These are phyloP conservation scores for Laticauda laticaudata DNA, from an alignment of 2,113 vertebrate species.

Conservation along the genomic window DNA sequence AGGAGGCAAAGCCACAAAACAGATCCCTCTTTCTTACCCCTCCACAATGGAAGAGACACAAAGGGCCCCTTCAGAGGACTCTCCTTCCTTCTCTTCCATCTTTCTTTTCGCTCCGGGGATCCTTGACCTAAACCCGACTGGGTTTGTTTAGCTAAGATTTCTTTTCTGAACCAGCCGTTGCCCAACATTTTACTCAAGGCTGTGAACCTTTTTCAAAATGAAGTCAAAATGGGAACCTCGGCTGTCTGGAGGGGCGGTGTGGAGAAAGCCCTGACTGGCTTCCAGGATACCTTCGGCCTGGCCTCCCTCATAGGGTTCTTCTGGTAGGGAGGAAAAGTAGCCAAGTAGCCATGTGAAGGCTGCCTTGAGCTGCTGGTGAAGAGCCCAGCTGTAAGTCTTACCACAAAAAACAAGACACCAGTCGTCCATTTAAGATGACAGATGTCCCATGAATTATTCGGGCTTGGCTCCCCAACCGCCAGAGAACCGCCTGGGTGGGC, in stretches of 20 bases:
- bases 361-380: not conserved
- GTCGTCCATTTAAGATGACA: not conserved
- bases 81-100: no score
- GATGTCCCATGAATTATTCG: not conserved
- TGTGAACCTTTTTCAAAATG: constrained; percentile 1
- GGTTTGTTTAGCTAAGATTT: constrained; percentile 4
- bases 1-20: not conserved
- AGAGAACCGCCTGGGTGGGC: not conserved
- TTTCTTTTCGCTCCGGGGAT: not conserved
- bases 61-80: not conserved
- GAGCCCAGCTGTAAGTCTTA: not conserved
- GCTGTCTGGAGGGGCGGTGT: not conserved
- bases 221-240: not conserved
- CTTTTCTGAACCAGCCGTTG: not conserved
- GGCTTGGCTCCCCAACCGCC: not conserved
- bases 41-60: not conserved
- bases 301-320: not conserved
- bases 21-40: not conserved
- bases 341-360: not conserved
- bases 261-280: not conserved
- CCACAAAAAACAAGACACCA: not conserved
- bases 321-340: not conserved
- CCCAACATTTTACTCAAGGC: not conserved
- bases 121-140: not conserved
- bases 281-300: no score